These are phyloP conservation scores for Halocaridina rubra DNA, from an alignment of 2,888 invertebrate genomes.

Conservation along the genomic window DNA sequence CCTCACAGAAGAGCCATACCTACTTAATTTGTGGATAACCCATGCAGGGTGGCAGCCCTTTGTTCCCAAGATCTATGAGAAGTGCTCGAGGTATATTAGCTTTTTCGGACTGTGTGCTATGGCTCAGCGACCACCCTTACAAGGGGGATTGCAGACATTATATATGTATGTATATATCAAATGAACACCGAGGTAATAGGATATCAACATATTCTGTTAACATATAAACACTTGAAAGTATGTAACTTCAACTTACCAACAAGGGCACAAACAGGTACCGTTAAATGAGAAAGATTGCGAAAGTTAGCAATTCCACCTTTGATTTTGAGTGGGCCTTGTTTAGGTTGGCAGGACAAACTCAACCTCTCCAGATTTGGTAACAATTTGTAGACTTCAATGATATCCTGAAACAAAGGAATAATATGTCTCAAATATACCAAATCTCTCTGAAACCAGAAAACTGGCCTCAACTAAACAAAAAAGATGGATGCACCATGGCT, in stretches of 20 bases:
- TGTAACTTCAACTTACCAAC: slow-evolving; percentile 11
- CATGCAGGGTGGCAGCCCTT: too few species aligned
- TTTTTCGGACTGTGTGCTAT: too few species aligned
- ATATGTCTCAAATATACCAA: not conserved
- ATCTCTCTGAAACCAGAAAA: not conserved
- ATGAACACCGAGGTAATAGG: not conserved
- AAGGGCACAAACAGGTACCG: slow-evolving; percentile 37
- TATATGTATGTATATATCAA: too few species aligned
- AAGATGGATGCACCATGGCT: too few species aligned
- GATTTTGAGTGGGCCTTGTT: slow-evolving; percentile 13
- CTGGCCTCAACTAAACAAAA: too few species aligned
- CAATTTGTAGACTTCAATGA: slow-evolving; percentile 5
- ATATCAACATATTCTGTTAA: not conserved
- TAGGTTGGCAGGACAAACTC: slow-evolving; percentile 24
- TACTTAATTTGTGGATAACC: too few species aligned
- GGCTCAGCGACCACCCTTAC: too few species aligned
- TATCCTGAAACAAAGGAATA: not conserved
- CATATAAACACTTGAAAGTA: too few species aligned
- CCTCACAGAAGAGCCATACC: too few species aligned
- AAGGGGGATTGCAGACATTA: too few species aligned
- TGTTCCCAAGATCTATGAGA: too few species aligned
- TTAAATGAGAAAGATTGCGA: slow-evolving; percentile 17
- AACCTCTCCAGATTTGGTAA: slow-evolving; percentile 16
- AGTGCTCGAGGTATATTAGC: too few species aligned
- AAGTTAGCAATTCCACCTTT: slow-evolving; percentile 1